Evolutionary conservation across 1,140 invertebrate genomes (phyloP), one percentile per base, ranked within the genome.

Genomic region (Tetragonula clypearis): DNA sequence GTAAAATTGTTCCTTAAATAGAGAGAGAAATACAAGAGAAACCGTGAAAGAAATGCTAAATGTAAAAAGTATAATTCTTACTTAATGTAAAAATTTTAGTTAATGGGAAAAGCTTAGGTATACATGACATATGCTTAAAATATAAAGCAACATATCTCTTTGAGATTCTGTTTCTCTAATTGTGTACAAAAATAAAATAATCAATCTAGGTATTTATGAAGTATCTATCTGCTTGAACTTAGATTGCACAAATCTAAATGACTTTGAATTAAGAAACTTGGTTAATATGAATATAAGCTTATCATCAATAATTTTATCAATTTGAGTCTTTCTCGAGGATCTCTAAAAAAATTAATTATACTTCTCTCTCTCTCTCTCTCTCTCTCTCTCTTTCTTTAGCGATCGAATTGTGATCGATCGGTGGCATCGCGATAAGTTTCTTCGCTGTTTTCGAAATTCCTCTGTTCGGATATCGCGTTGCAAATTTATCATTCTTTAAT

Each of bases 311-410:
- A 62, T 23, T 62, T 62, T 23, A 62, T 23, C n/a, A 62, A 62
- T 62, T 23, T 5, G 60, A n/a, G 14, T 23, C 23, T 62, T 62
- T 62, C 35, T 35, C 35, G 35, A 62, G 60, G 3, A n/a, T 62
- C 23, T 62, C 23, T 62, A 62, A 23, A 73, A 79, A 84, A 66
- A 84, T 84, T 84, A 71, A 62, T 84, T 53, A 66, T 30, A 21
- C 17, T 5, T 6, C 56, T 35, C 26, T 26, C 19, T 73, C 72
- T 19, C 15, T 26, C 23, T 41, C 21, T 21, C 8, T 35, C 19
- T 21, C 9, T 68, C 19, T 4, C 53, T 49, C n/a, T 41, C 23
- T 76, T 56, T 23, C 30, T 17, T 15, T 3, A 12, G 12, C 12
- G 12, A 6, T 30, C 26, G 53, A 21, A 2, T 84, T 84, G 73